Conservation (phyloP, 2,113 vertebrate genomes). For the Pteronura brasiliensis region DNA sequence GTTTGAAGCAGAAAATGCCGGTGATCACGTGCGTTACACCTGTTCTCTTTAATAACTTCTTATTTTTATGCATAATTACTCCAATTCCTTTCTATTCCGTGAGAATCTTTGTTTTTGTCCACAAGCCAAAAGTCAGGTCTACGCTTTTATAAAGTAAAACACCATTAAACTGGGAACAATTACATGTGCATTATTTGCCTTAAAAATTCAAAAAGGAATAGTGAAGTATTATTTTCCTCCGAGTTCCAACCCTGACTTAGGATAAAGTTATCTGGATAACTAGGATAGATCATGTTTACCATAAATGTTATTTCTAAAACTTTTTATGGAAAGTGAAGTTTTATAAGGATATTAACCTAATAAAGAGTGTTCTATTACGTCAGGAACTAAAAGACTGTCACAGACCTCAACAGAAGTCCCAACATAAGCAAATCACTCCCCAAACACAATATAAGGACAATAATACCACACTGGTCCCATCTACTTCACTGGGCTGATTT, state of each 20-base stretch:
- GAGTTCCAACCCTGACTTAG: background rate
- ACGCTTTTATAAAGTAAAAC: background rate
- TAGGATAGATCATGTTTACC: background rate
- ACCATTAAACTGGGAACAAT: background rate
- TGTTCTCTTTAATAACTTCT: background rate
- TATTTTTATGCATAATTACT: background rate
- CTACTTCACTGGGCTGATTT: background rate
- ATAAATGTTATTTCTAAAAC: background rate
- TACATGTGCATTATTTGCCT: background rate
- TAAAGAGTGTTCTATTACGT: background rate
- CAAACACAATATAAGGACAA: accelerated
- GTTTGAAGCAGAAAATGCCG: background rate
- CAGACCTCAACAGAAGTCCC: accelerated
- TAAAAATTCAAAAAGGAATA: background rate
- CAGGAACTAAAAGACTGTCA: background rate
- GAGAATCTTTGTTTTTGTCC: background rate
- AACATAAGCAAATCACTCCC: too few species aligned
- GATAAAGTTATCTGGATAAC: background rate
- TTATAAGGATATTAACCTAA: background rate
- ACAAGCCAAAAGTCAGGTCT: background rate
- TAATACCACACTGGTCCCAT: background rate
- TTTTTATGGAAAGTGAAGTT: background rate
- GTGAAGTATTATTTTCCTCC: background rate
- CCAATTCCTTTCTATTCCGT: background rate
- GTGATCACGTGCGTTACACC: too few species aligned